These are phyloP conservation scores for Platanista minor DNA, from an alignment of 2,113 vertebrate species.

Conservation along the genomic window DNA sequence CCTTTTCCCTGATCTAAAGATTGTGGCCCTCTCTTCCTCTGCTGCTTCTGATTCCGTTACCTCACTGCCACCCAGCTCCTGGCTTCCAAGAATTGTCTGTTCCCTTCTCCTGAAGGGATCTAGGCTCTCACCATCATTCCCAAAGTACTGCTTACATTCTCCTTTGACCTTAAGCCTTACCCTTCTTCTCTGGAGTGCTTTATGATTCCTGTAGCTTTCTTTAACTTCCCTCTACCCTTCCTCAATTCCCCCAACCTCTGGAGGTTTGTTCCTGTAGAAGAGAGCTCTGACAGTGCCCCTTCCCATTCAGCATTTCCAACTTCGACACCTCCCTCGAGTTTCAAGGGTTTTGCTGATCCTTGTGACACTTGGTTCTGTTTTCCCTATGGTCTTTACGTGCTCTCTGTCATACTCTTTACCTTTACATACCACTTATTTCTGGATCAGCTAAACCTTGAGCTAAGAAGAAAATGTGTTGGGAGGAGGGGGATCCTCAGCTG, in stretches of 20 bases:
- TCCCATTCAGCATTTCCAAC: not conserved
- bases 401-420: not conserved
- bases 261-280: not conserved
- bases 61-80: not conserved
- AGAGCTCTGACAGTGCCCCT: not conserved
- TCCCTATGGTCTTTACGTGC: not conserved
- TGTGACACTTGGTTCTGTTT: not conserved
- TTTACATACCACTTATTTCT: not conserved
- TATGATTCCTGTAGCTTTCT: not conserved
- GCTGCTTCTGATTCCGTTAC: slow-evolving; percentile 13
- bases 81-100: not conserved
- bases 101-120: not conserved
- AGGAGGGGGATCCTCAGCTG: slow-evolving; percentile 29
- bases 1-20: not conserved
- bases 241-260: not conserved
- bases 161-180: not conserved
- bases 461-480: slow-evolving; percentile 35
- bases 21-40: not conserved
- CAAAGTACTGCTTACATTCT: not conserved
- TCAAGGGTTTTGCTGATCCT: not conserved
- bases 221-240: not conserved
- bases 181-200: not conserved
- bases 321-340: not conserved
- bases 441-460: slow-evolving; percentile 45
- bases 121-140: not conserved